Conservation (phyloP, 2,888 invertebrate genomes). For the Falcaria lacertinaria region DNA sequence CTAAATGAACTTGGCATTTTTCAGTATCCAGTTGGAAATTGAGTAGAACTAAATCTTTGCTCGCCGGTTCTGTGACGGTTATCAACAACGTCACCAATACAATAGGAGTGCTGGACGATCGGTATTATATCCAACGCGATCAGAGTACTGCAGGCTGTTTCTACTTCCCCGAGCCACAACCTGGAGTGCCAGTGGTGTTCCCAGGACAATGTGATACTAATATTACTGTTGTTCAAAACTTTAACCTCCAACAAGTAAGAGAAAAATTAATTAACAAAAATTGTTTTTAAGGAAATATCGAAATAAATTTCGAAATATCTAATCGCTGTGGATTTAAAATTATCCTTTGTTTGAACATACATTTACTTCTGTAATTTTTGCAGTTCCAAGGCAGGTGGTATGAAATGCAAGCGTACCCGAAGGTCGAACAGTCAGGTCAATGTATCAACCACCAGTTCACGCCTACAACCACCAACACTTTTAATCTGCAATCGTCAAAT, state of each 20-base stretch:
- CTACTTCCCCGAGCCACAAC: constrained; percentile 38
- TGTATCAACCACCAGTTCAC: constrained; percentile 47
- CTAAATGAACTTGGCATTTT: constrained; percentile 1
- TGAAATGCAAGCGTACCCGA: constrained; percentile 54
- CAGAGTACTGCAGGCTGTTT: constrained; percentile 42
- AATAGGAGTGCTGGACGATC: constrained; percentile 34
- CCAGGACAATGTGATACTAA: constrained; percentile 40
- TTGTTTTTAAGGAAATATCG: neutral
- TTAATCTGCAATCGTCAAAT: constrained; percentile 35
- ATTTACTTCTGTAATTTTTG: constrained; percentile 10
- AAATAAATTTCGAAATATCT: too few species aligned
- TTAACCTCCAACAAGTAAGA: constrained; percentile 24
- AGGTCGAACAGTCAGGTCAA: constrained; percentile 40
- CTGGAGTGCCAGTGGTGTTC: constrained; percentile 36
- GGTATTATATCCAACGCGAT: constrained; percentile 31
- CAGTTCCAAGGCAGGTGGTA: constrained; percentile 54
- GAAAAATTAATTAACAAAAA: neutral
- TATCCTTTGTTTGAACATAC: neutral
- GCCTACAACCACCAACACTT: constrained; percentile 16
- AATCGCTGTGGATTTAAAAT: too few species aligned
- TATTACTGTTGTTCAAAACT: constrained; percentile 23
- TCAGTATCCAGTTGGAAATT: constrained; percentile 46
- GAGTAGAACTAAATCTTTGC: constrained; percentile 34
- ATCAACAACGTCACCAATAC: constrained; percentile 30
- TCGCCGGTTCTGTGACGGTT: constrained; percentile 11